Conservation (phyloP, 1,140 invertebrate genomes). For the Heterodera schachtii region DNA sequence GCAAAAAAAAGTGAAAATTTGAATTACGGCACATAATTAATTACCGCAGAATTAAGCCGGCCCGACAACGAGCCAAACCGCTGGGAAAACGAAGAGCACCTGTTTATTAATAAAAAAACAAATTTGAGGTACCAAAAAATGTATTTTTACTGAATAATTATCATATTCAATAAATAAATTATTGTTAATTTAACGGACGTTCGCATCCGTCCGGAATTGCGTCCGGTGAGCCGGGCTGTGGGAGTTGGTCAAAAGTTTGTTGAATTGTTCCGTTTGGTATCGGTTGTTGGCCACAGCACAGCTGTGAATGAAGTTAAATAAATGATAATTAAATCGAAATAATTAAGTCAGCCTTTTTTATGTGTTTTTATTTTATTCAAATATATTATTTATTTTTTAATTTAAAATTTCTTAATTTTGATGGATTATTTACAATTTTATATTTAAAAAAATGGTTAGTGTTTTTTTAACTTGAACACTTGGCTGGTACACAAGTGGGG, state of each 20-base stretch:
- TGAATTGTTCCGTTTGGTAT: neutral
- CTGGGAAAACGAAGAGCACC: neutral
- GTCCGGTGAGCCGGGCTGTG: neutral
- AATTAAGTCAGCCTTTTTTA: too few relatives aligned
- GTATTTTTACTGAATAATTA: too few relatives aligned
- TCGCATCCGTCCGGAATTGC: neutral
- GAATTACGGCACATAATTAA: too few relatives aligned
- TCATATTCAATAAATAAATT: too few relatives aligned
- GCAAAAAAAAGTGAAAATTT: neutral
- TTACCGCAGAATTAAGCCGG: neutral
- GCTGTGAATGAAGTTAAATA: neutral
- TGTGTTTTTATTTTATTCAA: too few relatives aligned
- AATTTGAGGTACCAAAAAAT: too few relatives aligned
- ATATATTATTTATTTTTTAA: neutral
- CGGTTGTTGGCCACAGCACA: neutral
- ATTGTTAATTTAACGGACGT: too few relatives aligned
- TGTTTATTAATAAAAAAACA: too few relatives aligned
- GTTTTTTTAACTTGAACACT: neutral
- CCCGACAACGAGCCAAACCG: neutral
- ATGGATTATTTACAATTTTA: too few relatives aligned
- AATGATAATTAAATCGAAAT: too few relatives aligned
- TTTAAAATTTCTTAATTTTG: too few relatives aligned
- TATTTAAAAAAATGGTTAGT: too few relatives aligned
- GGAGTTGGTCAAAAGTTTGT: neutral
- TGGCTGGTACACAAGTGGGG: neutral